Percentiles rank a stretch among this genome's conserved stretches.
These are phyloP conservation scores for Leptopilina clavipes DNA, from an alignment of 1,140 invertebrate species.

Conservation along the genomic window DNA sequence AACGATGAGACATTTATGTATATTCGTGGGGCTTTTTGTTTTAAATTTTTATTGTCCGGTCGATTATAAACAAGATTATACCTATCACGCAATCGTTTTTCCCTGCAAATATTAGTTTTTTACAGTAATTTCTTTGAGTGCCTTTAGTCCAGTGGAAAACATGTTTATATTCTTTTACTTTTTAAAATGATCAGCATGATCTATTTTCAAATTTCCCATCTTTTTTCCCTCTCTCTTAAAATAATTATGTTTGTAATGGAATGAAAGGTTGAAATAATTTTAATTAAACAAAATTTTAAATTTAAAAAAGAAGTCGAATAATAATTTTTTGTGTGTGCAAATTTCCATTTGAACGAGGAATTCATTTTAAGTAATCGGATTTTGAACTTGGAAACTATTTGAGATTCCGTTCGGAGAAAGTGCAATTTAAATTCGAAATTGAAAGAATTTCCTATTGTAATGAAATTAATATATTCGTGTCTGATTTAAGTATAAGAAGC, in stretches of 20 bases:
- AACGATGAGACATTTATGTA: too few relatives aligned
- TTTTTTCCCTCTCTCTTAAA: neutral
- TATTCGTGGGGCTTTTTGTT: too few relatives aligned
- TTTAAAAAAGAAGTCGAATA: too few relatives aligned
- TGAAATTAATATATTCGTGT: conserved; percentile 1
- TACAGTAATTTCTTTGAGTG: conserved; percentile 21
- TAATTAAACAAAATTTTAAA: too few relatives aligned
- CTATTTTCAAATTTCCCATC: neutral
- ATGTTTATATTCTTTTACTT: neutral
- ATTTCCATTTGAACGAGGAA: too few relatives aligned
- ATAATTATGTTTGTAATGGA: too few relatives aligned
- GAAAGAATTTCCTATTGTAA: neutral
- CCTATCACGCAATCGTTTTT: neutral
- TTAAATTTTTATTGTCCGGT: neutral
- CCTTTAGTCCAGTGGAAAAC: neutral
- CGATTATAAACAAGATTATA: neutral
- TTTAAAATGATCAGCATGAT: conserved; percentile 1
- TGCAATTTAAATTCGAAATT: neutral
- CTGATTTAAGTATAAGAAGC: conserved; percentile 5
- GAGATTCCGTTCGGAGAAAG: neutral
- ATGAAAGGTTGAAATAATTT: too few relatives aligned
- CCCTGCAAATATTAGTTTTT: conserved; percentile 8
- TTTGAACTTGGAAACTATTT: too few relatives aligned
- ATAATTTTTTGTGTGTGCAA: too few relatives aligned
- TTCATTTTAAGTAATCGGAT: too few relatives aligned